Base-by-base conservation (phyloP, 1,140 invertebrate genomes). In the Papilio polyxenes region DNA sequence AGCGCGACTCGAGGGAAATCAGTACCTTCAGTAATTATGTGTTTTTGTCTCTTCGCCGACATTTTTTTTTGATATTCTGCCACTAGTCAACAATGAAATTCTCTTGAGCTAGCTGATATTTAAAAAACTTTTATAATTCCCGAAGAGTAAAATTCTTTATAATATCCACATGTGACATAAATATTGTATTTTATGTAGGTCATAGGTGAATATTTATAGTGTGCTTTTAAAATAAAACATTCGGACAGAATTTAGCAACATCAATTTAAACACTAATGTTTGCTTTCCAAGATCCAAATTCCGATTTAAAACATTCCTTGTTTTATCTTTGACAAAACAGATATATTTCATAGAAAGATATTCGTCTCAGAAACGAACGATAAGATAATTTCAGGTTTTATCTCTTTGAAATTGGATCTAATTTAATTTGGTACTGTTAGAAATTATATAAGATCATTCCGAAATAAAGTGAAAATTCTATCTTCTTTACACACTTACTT, bases 11-110 rank as follows among this genome's bases (percentile, higher is more conserved):
- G 0, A 15, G 89, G 90, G 91, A 92, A 92, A 92, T 92, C 89
- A 90, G 82, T 82, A 85, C 85, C 84, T 87, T 85, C 83, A 88
- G 86, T 90, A 90, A 91, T 91, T 91, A 91, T 88, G 83, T 87
- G 85, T 87, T 90, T 85, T 86, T 90, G 87, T 90, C 86, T 85
- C 85, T 82, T 40, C 80, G 75, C 44, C 74, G 75, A 75, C 82
- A 80, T 65, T 82, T 85, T 87, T 89, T 87, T 85, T 86, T 83
- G 23, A 88, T 86, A 82, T 81, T 82, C 53, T 82, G 72, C 83
- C 75, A 86, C 82, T 76, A 82, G 62, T 83, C 74, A 40, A 83
- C 85, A 84, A 82, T 83, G 53, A 82, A 80, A 80, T 83, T 75
- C 59, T 80, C 77, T 80, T 80, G 77, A 80, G 77, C 56, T 40